Base-by-base conservation (phyloP, 2,113 vertebrate genomes). In the Manacus vitellinus region DNA sequence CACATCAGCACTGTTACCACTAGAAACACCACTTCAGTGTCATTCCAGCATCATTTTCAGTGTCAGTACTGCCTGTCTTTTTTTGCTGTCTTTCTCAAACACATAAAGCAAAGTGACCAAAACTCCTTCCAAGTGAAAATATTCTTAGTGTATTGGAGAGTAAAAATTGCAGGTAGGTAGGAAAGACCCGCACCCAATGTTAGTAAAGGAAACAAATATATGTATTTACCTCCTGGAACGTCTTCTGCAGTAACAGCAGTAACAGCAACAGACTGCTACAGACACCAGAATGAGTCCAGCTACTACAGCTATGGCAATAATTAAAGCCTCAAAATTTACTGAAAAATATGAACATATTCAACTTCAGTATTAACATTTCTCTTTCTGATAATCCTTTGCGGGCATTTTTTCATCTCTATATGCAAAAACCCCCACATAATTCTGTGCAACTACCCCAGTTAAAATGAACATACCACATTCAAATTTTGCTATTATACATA, bases 241-340 rank as follows among this genome's bases (percentile, higher is more conserved):
- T 31, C 58, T 98, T 84, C 92, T 98, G 97, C 98, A 98, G 92
- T 97, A 98, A 75, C 98, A 99, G 95, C 98, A 99, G 78, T 98
- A 99, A 94, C 98, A 99, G 98, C 98, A 99, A 74, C 98, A 99
- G 7, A 96, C 87, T 1, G 46, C 6, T 15, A 99, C 5, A 35
- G 94, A 85, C 92, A 99, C 30, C 82, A 99, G 79, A 75, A 99
- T 84, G 55, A 91, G 49, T 63, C 99, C 98, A 16, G 91, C 96
- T 54, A 99, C 39, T 73, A 98, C 98, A 1, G 97, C 98, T 88
- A 99, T 94, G 44, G 98, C 85, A 35, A 99, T 99, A 95, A 99
- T 98, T 95, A 99, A 95, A 39, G 97, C 98, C 72, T 99, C 98
- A 92, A 99, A 99, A 96, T 98, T 99, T 84, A 99, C 99, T 99